Conservation (phyloP, 1,140 invertebrate genomes). For the Drosophila neocordata region DNA sequence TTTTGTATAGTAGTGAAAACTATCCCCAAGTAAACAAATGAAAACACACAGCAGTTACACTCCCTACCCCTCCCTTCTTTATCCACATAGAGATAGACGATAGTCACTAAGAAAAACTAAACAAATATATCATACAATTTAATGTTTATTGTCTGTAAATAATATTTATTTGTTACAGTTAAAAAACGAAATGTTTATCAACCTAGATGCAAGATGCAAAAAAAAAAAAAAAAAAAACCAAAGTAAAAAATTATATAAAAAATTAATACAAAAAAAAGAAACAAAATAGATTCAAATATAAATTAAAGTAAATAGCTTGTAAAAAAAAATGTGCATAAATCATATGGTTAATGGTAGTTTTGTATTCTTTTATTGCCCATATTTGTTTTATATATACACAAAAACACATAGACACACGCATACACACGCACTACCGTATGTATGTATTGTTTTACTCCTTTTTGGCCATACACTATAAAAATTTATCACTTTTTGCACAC, state of each 20-base stretch:
- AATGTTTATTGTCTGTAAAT: slow-evolving; percentile 8
- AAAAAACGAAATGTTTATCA: slow-evolving; percentile 16
- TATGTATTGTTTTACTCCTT: slow-evolving; percentile 39
- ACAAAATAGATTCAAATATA: slow-evolving; percentile 37
- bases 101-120: not conserved
- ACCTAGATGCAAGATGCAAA: slow-evolving; percentile 27
- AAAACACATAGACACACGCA: slow-evolving; percentile 46
- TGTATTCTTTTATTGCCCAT: slow-evolving; percentile 20
- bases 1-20: not conserved
- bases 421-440: slow-evolving; percentile 42
- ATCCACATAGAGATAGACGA: not conserved
- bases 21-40: slow-evolving; percentile 41
- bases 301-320: slow-evolving; percentile 71
- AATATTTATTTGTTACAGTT: slow-evolving; percentile 18
- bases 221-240: slow-evolving; percentile 28
- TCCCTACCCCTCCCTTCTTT: no score
- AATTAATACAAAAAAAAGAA: slow-evolving; percentile 17
- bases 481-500: slow-evolving; percentile 55
- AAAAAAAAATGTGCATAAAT: slow-evolving; percentile 60
- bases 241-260: slow-evolving; percentile 22
- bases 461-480: slow-evolving; percentile 37
- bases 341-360: slow-evolving; percentile 63
- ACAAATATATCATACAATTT: slow-evolving; percentile 19
- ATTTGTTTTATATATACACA: slow-evolving; percentile 39
- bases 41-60: slow-evolving; percentile 17